These are phyloP conservation scores for Actinia equina DNA, from an alignment of 64 coral and sea anemone genomes.

Conservation along the genomic window DNA sequence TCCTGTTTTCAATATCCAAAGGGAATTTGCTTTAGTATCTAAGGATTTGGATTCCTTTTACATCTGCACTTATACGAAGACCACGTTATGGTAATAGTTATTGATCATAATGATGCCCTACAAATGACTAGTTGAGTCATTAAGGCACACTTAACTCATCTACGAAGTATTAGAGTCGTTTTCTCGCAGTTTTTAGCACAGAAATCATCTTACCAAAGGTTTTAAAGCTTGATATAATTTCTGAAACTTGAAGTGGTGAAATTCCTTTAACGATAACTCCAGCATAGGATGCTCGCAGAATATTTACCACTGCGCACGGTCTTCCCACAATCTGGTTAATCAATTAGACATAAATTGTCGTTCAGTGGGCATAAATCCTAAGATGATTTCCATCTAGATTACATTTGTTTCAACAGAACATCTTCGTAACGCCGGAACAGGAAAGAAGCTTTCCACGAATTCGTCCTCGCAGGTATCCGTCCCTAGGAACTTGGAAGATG, in stretches of 20 bases:
- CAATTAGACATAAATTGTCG: neutral
- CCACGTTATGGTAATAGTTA: neutral
- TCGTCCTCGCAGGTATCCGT: conserved; percentile 6
- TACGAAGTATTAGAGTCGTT: neutral
- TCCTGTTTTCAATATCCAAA: neutral
- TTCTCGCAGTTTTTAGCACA: neutral
- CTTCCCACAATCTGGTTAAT: neutral
- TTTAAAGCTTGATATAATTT: neutral
- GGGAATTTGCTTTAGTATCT: neutral
- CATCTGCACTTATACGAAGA: neutral
- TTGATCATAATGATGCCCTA: neutral
- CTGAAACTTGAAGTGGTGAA: neutral
- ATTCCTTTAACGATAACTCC: neutral
- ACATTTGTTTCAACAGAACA: conserved; percentile 70
- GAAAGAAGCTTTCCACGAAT: conserved; percentile 66
- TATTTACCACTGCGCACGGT: neutral
- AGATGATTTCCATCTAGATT: conserved; percentile 42
- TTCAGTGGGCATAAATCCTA: neutral
- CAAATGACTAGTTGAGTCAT: neutral
- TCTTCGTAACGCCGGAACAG: conserved; percentile 92
- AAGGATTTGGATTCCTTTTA: neutral
- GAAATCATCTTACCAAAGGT: neutral
- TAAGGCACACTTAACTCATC: neutral
- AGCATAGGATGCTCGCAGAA: neutral
- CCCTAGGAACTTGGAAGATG: conserved; percentile 3